Base-by-base conservation (phyloP, 2,888 invertebrate species). In the Oegoconia quadripuncta region DNA sequence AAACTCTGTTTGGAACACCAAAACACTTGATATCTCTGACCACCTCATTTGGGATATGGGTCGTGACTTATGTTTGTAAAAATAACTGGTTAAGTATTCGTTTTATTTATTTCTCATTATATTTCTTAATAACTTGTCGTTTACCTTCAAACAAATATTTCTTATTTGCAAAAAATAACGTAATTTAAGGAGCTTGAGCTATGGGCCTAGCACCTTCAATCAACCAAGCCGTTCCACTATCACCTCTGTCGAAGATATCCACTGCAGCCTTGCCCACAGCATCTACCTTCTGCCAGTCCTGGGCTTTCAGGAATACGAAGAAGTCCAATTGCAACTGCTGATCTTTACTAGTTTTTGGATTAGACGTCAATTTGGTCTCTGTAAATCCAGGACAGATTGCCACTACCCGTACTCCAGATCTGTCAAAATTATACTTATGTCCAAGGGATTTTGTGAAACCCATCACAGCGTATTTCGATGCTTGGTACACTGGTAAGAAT, bases 391-490 rank as follows among this genome's bases (percentile, higher is more conserved):
- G 89, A 48, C 89, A 90, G 17, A 90, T 64, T 0, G 79, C 84
- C n/a, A 89, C 66, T 2, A 89, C 80, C 45, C 88, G 76, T 1
- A 90, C 88, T 1, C 89, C 88, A 9, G 77, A 84, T 39, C 75
- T 70, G 1, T 79, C 71, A 41, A 52, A 87, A 39, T 89, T 87
- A 20, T 70, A 73, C 36, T 50, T 48, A 53, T 84, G 64, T 28
- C 90, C 72, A 60, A 89, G 49, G 3, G 89, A 88, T 37, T 77
- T 81, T 9, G 86, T 84, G 44, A 90, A 75, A 4, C 89, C 89
- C 42, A 84, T 64, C 2, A 90, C 87, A 6, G 89, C 89, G 41
- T 82, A 87, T 61, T 91, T 91, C 0, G 91, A 90, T 1, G 90
- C 89, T 15, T 88, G 87, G 58, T 91, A 91, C n/a, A 89, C 68